Evolutionary conservation across 2,113 vertebrate species (phyloP), one percentile per base, ranked within the genome.

Genomic region (Cebidichthys violaceus): DNA sequence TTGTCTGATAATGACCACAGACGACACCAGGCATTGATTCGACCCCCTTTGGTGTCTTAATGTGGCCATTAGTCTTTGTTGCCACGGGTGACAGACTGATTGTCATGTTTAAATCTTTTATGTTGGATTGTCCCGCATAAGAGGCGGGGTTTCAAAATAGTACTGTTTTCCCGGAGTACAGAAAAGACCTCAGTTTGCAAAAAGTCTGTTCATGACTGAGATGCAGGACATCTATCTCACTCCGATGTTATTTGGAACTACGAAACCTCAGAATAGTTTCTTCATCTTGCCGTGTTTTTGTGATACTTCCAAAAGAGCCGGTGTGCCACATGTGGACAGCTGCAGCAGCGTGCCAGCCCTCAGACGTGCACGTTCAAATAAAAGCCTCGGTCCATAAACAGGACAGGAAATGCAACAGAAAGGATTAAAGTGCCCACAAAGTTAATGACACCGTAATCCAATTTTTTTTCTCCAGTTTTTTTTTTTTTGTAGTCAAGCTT

Each of bases 401-500:
- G 62, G 62, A 66, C 52, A 79, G 52, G 77, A 85, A 83, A 74
- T 70, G 68, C 35, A 79, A 77, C 74, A 52, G 65, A 79, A 72
- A 70, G 41, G 33, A 80, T 84, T 80, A 78, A 90, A 85, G 70
- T 35, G 4, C 35, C 72, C 73, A 22, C 81, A 83, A 27, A 83
- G 76, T 87, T 74, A 83, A 89, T 70, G 64, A 88, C 55, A 59
- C 68, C 69, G 55, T 79, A 76, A 87, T 87, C 79, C 61, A 4
- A 55, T 27, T 4, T 8, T 82, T 87, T 90, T 13, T 13, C 8
- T 59, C 65, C 31, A 54, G n/a, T 60, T 52, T 15, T 50, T 52
- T 55, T 6, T n/a, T 67, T 76, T 75, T 61, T 37, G 64, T 6
- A 35, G 77, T 47, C 39, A 60, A 47, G 2, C 43, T 37, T 85